These are phyloP conservation scores for Sycophaga agraensis DNA, from an alignment of 1,140 invertebrate species.

Conservation along the genomic window DNA sequence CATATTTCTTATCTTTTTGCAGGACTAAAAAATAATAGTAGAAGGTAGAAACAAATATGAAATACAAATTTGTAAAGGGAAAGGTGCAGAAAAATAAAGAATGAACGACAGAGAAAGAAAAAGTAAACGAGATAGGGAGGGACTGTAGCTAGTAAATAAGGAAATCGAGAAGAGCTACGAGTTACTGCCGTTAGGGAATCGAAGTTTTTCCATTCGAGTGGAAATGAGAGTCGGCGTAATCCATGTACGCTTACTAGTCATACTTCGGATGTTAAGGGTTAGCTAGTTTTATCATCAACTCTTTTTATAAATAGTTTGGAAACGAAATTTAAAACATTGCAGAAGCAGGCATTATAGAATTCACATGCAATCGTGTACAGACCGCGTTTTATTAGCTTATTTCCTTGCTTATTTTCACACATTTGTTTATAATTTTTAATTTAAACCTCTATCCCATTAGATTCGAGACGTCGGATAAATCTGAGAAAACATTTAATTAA, in stretches of 20 bases:
- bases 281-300: conserved; percentile 16
- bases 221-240: conserved; percentile 23
- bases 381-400: too few species aligned
- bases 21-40: background rate
- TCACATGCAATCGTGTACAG: too few species aligned
- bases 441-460: too few species aligned
- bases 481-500: too few species aligned
- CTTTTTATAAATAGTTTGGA: conserved; percentile 6
- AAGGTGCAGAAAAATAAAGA: background rate
- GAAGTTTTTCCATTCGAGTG: conserved; percentile 30
- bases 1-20: too few species aligned
- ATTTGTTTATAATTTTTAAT: too few species aligned
- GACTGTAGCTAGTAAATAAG: too few species aligned
- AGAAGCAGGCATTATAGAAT: too few species aligned
- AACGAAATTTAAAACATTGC: conserved; percentile 16
- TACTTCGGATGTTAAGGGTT: conserved; percentile 18
- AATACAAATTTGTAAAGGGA: background rate
- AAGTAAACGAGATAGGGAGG: background rate
- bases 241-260: conserved; percentile 9
- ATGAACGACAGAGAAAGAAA: background rate
- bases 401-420: too few species aligned
- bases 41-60: conserved; percentile 1
- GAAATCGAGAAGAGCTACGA: conserved; percentile 8
- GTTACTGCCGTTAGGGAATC: conserved; percentile 27
- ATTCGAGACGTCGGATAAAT: too few species aligned